Evolutionary conservation across 2,888 invertebrate species (phyloP).

Genomic region (Cancer borealis): DNA sequence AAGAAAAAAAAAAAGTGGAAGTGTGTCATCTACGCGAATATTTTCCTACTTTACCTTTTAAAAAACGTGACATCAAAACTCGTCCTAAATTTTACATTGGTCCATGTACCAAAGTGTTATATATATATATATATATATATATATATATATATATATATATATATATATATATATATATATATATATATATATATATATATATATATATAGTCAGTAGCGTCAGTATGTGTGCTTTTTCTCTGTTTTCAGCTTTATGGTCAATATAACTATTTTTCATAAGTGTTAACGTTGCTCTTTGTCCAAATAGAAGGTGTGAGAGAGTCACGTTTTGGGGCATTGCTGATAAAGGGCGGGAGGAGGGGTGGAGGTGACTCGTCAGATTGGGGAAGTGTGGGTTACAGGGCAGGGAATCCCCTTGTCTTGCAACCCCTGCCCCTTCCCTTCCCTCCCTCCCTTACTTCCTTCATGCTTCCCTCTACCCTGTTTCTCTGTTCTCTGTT

Average conservation of each 20-base stretch:
- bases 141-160: too few relatives aligned
- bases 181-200: too few relatives aligned
- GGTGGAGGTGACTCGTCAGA: neutral
- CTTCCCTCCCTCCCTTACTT: neutral
- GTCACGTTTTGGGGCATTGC: neutral
- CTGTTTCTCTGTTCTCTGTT: neutral
- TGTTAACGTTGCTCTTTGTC: neutral
- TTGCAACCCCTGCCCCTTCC: neutral
- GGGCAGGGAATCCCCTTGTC: conserved; percentile 1
- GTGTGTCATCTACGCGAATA: too few relatives aligned
- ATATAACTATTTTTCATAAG: neutral
- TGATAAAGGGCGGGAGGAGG: neutral
- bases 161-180: too few relatives aligned
- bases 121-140: too few relatives aligned
- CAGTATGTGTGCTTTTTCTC: neutral
- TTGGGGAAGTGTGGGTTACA: conserved; percentile 3
- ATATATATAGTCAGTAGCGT: neutral
- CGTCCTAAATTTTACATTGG: too few relatives aligned
- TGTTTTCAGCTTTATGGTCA: neutral
- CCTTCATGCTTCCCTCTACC: neutral
- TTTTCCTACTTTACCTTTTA: too few relatives aligned
- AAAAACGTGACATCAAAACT: too few relatives aligned
- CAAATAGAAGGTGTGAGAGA: neutral
- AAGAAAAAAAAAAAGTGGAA: too few relatives aligned
- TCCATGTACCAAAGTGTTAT: too few relatives aligned